Percentiles rank a stretch among this genome's conserved stretches.
Conservation (phyloP, 2,113 vertebrate genomes). For the Theristicus caerulescens region DNA sequence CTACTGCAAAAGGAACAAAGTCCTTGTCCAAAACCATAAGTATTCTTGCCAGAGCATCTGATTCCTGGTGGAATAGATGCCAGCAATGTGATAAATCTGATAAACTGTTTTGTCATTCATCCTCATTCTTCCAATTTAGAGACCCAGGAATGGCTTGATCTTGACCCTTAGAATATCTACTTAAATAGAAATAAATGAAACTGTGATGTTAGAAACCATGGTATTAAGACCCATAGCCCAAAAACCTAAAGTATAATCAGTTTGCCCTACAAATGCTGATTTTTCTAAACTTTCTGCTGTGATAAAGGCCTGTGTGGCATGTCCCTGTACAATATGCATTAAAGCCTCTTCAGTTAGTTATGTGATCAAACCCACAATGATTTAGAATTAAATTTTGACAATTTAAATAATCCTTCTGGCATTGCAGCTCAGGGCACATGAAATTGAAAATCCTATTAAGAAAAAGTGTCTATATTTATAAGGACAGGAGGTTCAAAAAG, state of each 20-base stretch:
- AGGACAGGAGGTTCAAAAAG: not conserved
- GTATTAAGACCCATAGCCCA: not conserved
- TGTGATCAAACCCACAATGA: not conserved
- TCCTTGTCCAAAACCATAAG: not conserved
- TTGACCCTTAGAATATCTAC: not conserved
- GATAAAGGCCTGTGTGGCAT: not conserved
- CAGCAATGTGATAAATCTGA: not conserved
- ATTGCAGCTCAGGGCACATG: not conserved
- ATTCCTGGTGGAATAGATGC: not conserved
- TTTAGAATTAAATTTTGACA: slow-evolving; percentile 34
- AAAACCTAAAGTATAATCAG: not conserved
- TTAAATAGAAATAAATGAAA: not conserved
- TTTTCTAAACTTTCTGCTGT: not conserved
- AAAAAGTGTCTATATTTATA: not conserved
- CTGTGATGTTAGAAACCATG: not conserved
- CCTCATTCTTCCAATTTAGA: not conserved
- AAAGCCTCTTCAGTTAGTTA: not conserved
- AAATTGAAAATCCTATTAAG: slow-evolving; percentile 22
- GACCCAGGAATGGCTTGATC: not conserved
- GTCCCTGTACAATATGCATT: not conserved
- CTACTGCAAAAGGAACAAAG: not conserved
- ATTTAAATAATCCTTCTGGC: slow-evolving; percentile 18
- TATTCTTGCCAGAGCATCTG: not conserved
- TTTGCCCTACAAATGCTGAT: not conserved
- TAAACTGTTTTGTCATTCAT: not conserved